Evolutionary conservation across 2,113 vertebrate species (phyloP).

Genomic region (Puffinus mauretanicus): DNA sequence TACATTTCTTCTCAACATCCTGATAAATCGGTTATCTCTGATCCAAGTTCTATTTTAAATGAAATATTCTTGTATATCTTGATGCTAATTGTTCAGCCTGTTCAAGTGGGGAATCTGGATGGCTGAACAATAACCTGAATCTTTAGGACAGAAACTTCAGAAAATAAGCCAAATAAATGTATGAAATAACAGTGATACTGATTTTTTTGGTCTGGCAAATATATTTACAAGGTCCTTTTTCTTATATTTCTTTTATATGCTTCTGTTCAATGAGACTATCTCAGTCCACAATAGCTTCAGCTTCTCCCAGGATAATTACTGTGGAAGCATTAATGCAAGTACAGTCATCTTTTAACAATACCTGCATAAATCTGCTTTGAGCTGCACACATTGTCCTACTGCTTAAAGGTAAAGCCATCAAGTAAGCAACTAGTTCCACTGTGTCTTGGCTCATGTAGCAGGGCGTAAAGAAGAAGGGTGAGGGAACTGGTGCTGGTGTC

Average conservation of each 20-base stretch:
- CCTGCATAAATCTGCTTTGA: not conserved
- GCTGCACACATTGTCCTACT: not conserved
- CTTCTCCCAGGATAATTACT: not conserved
- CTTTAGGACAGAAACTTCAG: not conserved
- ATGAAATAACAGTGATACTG: not conserved
- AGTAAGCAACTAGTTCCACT: not conserved
- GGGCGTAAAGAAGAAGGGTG: not conserved
- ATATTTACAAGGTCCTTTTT: not conserved
- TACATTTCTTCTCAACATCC: not conserved
- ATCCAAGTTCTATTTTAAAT: not conserved
- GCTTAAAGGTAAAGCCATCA: conserved; percentile 4
- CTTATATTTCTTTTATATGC: not conserved
- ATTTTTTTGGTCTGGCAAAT: not conserved
- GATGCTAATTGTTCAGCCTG: not conserved
- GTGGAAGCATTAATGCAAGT: not conserved
- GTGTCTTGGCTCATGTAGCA: not conserved
- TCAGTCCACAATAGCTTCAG: not conserved
- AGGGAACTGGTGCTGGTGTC: not conserved
- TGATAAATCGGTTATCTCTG: not conserved
- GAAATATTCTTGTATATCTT: not conserved
- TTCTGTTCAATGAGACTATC: not conserved
- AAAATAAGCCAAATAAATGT: not conserved
- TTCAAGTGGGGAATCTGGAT: not conserved
- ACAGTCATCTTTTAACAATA: not conserved
- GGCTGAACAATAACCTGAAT: not conserved